These are phyloP conservation scores for Lasiurus borealis DNA, from an alignment of 2,113 vertebrate genomes.

Conservation along the genomic window DNA sequence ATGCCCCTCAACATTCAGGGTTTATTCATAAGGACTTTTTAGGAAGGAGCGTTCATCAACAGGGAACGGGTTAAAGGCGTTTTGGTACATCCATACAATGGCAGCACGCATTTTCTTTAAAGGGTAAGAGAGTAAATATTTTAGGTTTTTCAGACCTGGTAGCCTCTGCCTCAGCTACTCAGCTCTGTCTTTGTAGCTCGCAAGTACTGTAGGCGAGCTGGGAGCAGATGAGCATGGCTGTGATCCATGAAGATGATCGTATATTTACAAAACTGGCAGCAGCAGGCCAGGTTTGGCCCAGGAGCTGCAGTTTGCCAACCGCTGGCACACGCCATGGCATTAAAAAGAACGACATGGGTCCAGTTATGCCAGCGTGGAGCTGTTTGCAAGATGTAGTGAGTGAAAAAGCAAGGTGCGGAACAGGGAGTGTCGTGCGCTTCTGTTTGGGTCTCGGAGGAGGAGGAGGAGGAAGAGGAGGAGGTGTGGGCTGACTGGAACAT, in stretches of 20 bases:
- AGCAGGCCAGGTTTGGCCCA: not conserved
- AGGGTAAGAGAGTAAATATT: not conserved
- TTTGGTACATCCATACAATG: not conserved
- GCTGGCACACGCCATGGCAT: not conserved
- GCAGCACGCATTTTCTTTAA: not conserved
- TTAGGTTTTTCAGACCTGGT: not conserved
- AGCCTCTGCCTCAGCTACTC: not conserved
- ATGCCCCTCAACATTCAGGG: not conserved
- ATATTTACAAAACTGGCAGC: not conserved
- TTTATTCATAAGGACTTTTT: slow-evolving; percentile 4
- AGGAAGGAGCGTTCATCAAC: not conserved
- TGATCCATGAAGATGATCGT: not conserved
- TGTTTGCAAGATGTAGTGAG: not conserved
- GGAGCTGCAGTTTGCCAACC: not conserved
- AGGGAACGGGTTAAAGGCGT: not conserved
- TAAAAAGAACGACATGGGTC: not conserved
- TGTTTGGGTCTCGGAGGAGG: not conserved
- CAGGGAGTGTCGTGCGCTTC: not conserved
- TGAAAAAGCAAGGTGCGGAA: not conserved
- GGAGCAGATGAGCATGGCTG: not conserved
- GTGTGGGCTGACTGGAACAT: not conserved
- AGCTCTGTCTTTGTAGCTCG: not conserved
- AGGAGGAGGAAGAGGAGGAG: not conserved
- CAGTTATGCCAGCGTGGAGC: not conserved
- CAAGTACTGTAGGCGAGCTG: not conserved